Evolutionary conservation across 2,797 vertebrate genomes (phyloP), one percentile per base, ranked within the genome.

Genomic region (Microtus californicus): DNA sequence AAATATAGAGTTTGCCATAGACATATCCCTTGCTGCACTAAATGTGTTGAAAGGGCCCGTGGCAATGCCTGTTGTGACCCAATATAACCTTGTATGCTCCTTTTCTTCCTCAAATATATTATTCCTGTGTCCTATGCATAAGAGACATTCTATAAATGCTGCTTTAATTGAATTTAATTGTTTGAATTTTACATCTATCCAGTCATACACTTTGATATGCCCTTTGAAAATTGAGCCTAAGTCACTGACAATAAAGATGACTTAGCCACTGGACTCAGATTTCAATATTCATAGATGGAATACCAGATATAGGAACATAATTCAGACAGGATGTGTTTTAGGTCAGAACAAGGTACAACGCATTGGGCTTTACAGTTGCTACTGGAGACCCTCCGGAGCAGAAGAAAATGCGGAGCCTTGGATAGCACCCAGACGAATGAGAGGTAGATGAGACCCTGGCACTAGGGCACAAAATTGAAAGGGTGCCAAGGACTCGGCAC

Each of bases 151-250:
- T 96, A 71, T 88, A 94, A 95, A 93, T 90, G 27, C 81, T 45
- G 2, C 31, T 96, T 93, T 96, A 92, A 97, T 96, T 96, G 78
- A 96, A 96, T 97, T 95, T 85, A 73, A 93, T 95, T 95, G 48
- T 94, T 95, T 92, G 91, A 94, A 93, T 95, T 97, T 90, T 96
- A 81, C 78, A 93, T 95, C 80, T 94, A 54, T 73, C 45, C 59
- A 91, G 19, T 91, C 90, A 83, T 54, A 27, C 76, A 13, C 83
- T 87, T 79, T 82, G 40, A 87, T 91, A 56, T 89, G 90, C 34
- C 92, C 90, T 96, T 96, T 96, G 92, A 88, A 93, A 95, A 77
- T 81, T 59, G 61, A 96, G 71, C 76, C 54, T 4, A 29, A 94
- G 43, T 93, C 83, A n/a, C 7, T 89, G 87, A 87, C 92, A 92